Conservation (phyloP, 1,140 invertebrate genomes). For the Thalassaphorura encarpata region DNA sequence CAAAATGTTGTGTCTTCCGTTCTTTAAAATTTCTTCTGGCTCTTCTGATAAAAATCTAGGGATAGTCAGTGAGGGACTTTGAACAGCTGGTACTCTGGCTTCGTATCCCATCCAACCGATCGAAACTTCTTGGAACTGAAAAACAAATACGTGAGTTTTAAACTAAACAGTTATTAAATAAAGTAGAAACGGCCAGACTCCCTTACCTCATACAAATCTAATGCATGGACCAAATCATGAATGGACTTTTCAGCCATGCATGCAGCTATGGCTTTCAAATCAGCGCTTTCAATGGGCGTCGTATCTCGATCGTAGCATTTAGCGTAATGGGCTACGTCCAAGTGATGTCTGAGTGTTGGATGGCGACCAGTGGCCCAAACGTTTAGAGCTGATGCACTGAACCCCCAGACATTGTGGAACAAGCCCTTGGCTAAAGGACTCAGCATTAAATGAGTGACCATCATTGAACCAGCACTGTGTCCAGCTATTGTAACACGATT, state of each 20-base stretch:
- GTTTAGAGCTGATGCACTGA: conserved; percentile 1
- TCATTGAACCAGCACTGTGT: background rate
- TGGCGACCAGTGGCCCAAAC: background rate
- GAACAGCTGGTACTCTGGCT: background rate
- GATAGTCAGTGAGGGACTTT: background rate
- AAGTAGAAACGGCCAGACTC: background rate
- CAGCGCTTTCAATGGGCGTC: background rate
- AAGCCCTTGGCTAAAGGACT: background rate
- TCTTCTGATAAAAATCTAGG: background rate
- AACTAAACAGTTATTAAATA: background rate
- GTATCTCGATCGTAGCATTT: background rate
- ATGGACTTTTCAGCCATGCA: conserved; percentile 2
- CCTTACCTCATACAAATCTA: background rate
- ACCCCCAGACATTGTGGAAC: background rate
- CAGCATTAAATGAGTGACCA: background rate
- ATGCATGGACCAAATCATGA: background rate
- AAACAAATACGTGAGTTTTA: background rate
- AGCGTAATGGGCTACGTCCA: background rate
- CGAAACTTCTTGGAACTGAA: background rate
- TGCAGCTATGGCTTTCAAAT: background rate
- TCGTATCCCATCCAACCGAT: conserved; percentile 5
- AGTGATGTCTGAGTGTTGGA: too few relatives aligned
- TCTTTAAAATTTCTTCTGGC: conserved; percentile 2
- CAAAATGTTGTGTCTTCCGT: background rate
- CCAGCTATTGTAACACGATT: conserved; percentile 2